phyloP scores from a whole-genome alignment of 2,888 invertebrate genomes.

The Agonopterix arenella region DNA sequence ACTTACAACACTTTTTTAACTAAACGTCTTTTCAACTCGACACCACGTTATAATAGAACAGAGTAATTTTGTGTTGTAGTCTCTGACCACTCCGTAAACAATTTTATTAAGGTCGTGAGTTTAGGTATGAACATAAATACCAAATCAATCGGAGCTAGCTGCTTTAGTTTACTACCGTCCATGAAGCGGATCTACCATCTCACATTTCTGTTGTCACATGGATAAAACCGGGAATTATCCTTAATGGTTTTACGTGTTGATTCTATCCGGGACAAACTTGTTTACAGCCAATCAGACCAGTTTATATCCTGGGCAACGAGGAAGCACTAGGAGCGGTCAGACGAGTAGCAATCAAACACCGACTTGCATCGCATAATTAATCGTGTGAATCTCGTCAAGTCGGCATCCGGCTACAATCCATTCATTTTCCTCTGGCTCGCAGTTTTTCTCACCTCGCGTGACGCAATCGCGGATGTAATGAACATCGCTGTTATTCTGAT shows the following conservation, averaged over 20 bases:
- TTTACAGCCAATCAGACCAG: conserved; percentile 37
- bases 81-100: no score
- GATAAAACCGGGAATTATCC: background rate
- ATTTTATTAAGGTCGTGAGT: no score
- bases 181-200: no score
- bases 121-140: no score
- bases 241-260: background rate
- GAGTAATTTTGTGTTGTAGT: no score
- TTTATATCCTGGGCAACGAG: conserved; percentile 52
- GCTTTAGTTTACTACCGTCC: no score
- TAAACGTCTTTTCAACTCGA: no score
- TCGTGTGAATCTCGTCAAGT: conserved; percentile 51
- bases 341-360: conserved; percentile 24
- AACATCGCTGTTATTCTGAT: background rate
- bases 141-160: no score
- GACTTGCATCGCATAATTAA: conserved; percentile 32
- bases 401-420: conserved; percentile 61
- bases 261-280: conserved; percentile 38
- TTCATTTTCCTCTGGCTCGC: conserved; percentile 56
- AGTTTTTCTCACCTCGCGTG: conserved; percentile 61
- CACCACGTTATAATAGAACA: no score
- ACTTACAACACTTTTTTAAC: no score
- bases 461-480: conserved; percentile 62
- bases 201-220: background rate
- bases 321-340: conserved; percentile 45